phyloP scores from a whole-genome alignment of 2,888 invertebrate species.

The Panzeria rudis region DNA sequence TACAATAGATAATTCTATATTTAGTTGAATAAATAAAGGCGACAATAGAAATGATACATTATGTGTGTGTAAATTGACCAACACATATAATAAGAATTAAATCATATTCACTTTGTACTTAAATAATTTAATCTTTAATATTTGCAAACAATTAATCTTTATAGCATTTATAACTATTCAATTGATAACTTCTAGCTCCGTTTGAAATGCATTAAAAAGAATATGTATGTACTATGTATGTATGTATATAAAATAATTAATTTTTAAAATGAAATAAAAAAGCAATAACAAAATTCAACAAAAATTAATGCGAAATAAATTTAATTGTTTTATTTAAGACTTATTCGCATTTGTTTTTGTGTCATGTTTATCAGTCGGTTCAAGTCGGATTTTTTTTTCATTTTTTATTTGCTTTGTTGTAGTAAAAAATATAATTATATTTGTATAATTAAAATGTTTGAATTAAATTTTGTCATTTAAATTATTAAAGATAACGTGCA shows the following conservation, averaged over 20 bases:
- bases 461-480: background rate
- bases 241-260: background rate
- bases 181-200: slow-evolving; percentile 43
- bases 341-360: slow-evolving; percentile 10
- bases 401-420: background rate
- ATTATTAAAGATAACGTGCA: background rate
- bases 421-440: background rate
- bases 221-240: background rate
- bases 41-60: slow-evolving; percentile 20
- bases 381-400: background rate
- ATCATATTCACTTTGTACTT: background rate
- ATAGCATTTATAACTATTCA: slow-evolving; percentile 12
- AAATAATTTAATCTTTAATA: slow-evolving; percentile 33
- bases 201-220: slow-evolving; percentile 1
- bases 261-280: background rate
- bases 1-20: slow-evolving; percentile 53
- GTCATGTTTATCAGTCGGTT: slow-evolving; percentile 23
- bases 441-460: background rate
- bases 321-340: background rate
- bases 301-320: background rate
- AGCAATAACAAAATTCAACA: slow-evolving; percentile 1
- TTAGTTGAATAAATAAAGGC: slow-evolving; percentile 25
- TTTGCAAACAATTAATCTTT: slow-evolving; percentile 34
- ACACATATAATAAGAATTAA: background rate
- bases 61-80: background rate